phyloP scores from a whole-genome alignment of 2,888 invertebrate genomes.

The Tiliacea citrago region DNA sequence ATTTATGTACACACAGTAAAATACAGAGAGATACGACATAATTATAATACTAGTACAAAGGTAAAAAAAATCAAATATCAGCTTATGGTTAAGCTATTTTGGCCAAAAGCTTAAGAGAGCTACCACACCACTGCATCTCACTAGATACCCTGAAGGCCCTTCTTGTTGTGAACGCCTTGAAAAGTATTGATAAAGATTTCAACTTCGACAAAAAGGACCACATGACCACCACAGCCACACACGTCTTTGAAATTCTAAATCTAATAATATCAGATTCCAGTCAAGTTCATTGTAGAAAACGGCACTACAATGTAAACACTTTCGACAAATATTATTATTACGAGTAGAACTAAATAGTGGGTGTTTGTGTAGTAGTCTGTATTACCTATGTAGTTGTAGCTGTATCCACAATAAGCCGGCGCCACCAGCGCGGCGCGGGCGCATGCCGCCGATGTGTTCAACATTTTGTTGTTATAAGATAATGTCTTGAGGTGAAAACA shows the following conservation, averaged over 20 bases:
- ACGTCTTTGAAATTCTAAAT: conserved; percentile 6
- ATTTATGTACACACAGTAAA: too few relatives aligned
- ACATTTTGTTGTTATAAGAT: conserved; percentile 44
- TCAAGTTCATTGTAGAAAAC: conserved; percentile 56
- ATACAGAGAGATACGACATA: too few relatives aligned
- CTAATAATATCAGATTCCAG: background rate
- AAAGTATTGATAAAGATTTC: background rate
- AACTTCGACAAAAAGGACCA: background rate
- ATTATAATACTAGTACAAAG: too few relatives aligned
- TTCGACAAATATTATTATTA: conserved; percentile 56
- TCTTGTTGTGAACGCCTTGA: too few relatives aligned
- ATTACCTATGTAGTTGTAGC: conserved; percentile 40
- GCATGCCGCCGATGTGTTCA: conserved; percentile 49
- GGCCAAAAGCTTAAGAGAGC: too few relatives aligned
- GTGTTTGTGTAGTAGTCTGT: conserved; percentile 48
- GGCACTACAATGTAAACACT: conserved; percentile 45
- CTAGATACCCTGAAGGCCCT: too few relatives aligned
- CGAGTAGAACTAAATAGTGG: conserved; percentile 59
- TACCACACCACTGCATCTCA: too few relatives aligned
- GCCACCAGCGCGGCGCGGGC: conserved; percentile 48
- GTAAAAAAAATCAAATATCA: too few relatives aligned
- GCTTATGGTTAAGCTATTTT: too few relatives aligned
- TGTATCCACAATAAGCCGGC: conserved; percentile 55
- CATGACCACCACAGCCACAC: background rate
- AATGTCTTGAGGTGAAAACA: conserved; percentile 9